Base-by-base conservation (phyloP, 2,888 invertebrate species). In the Drosophila ezoana region DNA sequence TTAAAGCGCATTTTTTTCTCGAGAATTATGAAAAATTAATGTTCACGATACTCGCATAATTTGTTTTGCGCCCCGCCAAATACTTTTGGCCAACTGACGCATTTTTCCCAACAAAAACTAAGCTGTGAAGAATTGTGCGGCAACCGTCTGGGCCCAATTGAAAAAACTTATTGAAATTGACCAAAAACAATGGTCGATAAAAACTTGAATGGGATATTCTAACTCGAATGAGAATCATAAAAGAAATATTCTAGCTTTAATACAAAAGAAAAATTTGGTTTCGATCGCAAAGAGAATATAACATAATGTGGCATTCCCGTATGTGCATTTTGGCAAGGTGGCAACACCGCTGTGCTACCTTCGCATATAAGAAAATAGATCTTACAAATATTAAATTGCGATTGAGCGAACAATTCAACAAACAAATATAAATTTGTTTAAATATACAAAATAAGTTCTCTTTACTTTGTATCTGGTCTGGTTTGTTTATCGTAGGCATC, bases 1-100 rank as follows among this genome's bases (percentile, higher is more conserved):
- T 89, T 83, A 83, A 85, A 85, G 71, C 66, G 57, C 51, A 66
- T 63, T 59, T 69, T 70, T 66, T 63, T 65, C 28, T 51, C 13
- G n/a, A 53, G 45, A 70, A 81, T 81, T 81, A 82, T 82, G 76
- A 77, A 89, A 76, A 84, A 88, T 81, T 74, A 82, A 76, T 81
- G 66, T 53, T 72, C 44, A 43, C 61, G 38, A 37, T 10, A 13
- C 8, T 37, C 35, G 40, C 16, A 9, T 11, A 33, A 18, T 51
- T 40, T 49, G 37, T 45, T 44, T 49, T 44, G 44, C 23, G 28
- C 28, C 8, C 28, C 28, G 28, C 40, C 14, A 23, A 68, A 59
- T 43, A 52, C 14, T 77, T 68, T 38, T 13, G 41, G 11, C 23
- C 61, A 68, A 67, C 63, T 72, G 67, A 62, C 49, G 69, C 43